These are phyloP conservation scores for Philypnodon macrostomus DNA, from an alignment of 2,797 vertebrate species.

Conservation along the genomic window DNA sequence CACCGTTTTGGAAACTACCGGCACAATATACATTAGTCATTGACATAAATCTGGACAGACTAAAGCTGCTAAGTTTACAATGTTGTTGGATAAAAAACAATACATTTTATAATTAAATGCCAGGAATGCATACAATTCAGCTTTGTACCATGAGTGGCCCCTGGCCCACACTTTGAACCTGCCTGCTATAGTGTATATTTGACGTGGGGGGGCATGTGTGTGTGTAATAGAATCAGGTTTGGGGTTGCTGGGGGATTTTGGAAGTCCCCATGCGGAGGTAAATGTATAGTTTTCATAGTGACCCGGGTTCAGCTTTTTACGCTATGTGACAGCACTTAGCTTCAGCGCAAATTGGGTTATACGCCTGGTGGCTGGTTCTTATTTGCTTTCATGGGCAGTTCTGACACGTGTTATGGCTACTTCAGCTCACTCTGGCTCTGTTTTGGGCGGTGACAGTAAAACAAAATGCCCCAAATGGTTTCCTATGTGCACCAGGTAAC, in stretches of 20 bases:
- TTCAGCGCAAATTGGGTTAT: conserved; percentile 57
- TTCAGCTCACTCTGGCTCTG: conserved; percentile 38
- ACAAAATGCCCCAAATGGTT: conserved; percentile 41
- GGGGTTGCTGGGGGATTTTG: conserved; percentile 29
- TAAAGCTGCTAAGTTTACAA: too few relatives aligned
- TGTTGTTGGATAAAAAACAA: too few relatives aligned
- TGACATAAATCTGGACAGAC: too few relatives aligned
- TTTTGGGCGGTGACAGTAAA: conserved; percentile 35
- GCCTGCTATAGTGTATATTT: conserved; percentile 13
- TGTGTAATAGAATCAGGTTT: conserved; percentile 37
- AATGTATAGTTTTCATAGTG: conserved; percentile 48
- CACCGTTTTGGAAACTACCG: too few relatives aligned
- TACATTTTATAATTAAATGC: too few relatives aligned
- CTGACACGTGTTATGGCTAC: conserved; percentile 62
- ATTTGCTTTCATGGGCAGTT: conserved; percentile 55
- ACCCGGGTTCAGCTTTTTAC: conserved; percentile 33
- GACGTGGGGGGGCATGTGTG: conserved; percentile 20
- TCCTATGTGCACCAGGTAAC: conserved; percentile 44
- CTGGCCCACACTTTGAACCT: too few relatives aligned
- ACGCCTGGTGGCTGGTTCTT: conserved; percentile 44
- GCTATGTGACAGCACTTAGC: conserved; percentile 40
- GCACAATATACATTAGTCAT: too few relatives aligned
- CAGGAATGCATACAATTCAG: too few relatives aligned
- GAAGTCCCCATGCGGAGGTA: conserved; percentile 40
- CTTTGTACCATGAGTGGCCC: too few relatives aligned